Conservation (phyloP, 2,113 vertebrate genomes). For the Syngnathoides biaculeatus region DNA sequence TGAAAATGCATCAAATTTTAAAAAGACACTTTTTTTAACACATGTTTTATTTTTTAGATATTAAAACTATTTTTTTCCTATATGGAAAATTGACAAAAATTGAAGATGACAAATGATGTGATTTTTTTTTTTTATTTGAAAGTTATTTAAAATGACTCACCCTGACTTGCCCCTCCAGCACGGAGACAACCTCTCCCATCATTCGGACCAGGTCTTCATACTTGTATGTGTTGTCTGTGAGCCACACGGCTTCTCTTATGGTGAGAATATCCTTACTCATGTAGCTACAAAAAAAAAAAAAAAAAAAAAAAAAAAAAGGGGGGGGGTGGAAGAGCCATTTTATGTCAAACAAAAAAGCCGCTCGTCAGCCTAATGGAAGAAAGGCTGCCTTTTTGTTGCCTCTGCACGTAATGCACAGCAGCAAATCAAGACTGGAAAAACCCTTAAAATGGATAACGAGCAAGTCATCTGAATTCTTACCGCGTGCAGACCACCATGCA, state of each 20-base stretch:
- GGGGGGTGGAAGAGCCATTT: too few species aligned
- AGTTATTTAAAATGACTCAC: too few species aligned
- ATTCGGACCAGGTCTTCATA: conserved; percentile 96
- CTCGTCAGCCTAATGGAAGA: neutral
- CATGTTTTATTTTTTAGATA: too few species aligned
- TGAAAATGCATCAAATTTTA: too few species aligned
- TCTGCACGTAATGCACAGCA: neutral
- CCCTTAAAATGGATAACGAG: neutral
- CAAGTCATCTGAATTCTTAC: conserved; percentile 53
- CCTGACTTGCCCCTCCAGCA: conserved; percentile 88
- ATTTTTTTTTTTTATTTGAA: neutral
- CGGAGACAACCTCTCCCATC: conserved; percentile 95
- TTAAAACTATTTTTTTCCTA: too few species aligned
- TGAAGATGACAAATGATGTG: neutral
- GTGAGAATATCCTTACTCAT: conserved; percentile 96
- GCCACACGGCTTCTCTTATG: conserved; percentile 95
- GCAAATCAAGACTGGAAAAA: neutral
- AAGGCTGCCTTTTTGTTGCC: neutral
- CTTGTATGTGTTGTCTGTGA: conserved; percentile 97
- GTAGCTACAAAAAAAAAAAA: conserved; percentile 56
- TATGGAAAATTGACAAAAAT: too few species aligned
- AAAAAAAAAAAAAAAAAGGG: neutral
- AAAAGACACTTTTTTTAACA: too few species aligned
- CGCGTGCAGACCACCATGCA: conserved; percentile 98
- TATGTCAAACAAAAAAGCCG: neutral